Evolutionary conservation across 2,888 invertebrate genomes (phyloP), one percentile per base, ranked within the genome.

Genomic region (Torymus texanus): DNA sequence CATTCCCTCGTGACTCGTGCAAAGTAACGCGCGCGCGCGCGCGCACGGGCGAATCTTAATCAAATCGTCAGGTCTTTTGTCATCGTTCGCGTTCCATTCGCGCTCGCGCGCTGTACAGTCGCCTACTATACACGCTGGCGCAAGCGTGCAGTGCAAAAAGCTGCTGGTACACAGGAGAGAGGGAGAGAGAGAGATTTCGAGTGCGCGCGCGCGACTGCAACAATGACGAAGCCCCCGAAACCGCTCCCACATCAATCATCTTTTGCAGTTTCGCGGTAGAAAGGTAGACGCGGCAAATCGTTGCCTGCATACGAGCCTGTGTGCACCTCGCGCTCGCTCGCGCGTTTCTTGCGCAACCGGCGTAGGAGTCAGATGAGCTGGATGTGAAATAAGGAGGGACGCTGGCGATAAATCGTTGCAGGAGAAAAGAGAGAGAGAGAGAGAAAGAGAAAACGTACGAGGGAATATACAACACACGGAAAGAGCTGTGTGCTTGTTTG

Each of bases 181-280:
- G 11, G 2, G 21, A 21, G 21, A 12, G 10, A 12, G 50, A 50
- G 58, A 68, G 58, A 74, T 68, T 73, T 73, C 18, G 21, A 16
- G 21, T 41, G 55, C 16, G 2, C n/a, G 11, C 55, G 41, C 2
- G 16, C 16, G 11, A 13, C 12, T 21, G 50, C 63, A 68, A 78
- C 74, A 78, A 78, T 78, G 55, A 75, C 62, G 59, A 8, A 41
- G 41, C 41, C 41, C 41, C 63, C 82, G 84, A 82, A 84, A 86
- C 87, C 88, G 89, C 89, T 89, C 89, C 88, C 89, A 89, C 88
- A 89, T 89, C 88, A 88, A 89, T 89, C 89, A 88, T 88, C 87
- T 86, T 87, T 88, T 85, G 84, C 84, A 85, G 86, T 88, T 88
- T 88, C 87, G 86, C 85, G 87, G 86, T 88, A 87, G 86, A 88